Evolutionary conservation across 2,888 invertebrate species (phyloP).

Genomic region (Galeruca laticollis): DNA sequence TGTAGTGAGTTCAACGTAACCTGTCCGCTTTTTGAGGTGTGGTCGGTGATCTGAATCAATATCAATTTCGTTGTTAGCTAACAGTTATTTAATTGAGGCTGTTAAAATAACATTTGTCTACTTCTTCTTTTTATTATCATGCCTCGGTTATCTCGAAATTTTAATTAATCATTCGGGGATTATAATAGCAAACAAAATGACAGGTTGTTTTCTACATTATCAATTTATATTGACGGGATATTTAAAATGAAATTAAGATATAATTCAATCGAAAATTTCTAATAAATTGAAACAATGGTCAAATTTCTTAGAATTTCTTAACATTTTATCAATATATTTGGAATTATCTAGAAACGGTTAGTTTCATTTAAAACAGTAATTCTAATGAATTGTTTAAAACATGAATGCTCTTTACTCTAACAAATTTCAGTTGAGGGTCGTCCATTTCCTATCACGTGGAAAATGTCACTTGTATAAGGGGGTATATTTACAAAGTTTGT

Average conservation of each 20-base stretch:
- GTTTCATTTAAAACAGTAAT: too few relatives aligned
- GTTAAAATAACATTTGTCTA: slow-evolving; percentile 32
- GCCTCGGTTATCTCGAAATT: slow-evolving; percentile 3
- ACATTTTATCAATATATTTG: too few relatives aligned
- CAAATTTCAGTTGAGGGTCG: too few relatives aligned
- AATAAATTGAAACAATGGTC: too few relatives aligned
- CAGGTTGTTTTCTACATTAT: not conserved
- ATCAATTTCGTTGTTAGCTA: slow-evolving; percentile 30
- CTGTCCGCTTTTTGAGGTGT: slow-evolving; percentile 25
- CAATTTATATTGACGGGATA: not conserved
- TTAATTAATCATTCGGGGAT: slow-evolving; percentile 18
- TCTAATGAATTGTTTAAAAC: too few relatives aligned
- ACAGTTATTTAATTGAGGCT: slow-evolving; percentile 24
- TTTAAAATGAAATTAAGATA: not conserved
- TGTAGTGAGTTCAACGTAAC: slow-evolving; percentile 36
- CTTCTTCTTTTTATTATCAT: slow-evolving; percentile 7
- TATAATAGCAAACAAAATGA: slow-evolving; percentile 7
- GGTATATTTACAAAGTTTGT: too few relatives aligned
- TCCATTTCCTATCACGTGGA: too few relatives aligned
- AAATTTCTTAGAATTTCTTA: too few relatives aligned
- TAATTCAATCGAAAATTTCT: too few relatives aligned
- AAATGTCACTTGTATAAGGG: too few relatives aligned
- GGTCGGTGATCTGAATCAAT: slow-evolving; percentile 32
- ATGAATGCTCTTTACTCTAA: too few relatives aligned
- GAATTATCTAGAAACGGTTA: too few relatives aligned